Percentiles rank a stretch among this genome's conserved stretches.
phyloP scores from a whole-genome alignment of 2,113 vertebrate species.

The Oxyura jamaicensis region DNA sequence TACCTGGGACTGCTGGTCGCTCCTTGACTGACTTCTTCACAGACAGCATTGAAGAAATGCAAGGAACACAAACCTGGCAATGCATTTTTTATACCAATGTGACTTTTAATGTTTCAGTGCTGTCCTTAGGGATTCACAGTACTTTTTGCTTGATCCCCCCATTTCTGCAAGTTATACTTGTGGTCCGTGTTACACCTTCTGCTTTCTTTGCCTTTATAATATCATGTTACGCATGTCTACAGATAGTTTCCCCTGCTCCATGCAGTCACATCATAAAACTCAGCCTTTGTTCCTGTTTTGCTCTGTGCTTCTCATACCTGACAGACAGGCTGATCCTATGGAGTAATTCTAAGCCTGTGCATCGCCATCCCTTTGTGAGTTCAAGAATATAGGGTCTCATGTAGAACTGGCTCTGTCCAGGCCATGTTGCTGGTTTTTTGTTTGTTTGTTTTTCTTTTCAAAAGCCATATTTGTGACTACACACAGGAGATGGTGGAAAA shows the following conservation, averaged over 20 bases:
- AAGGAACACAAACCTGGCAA: neutral
- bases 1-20: neutral
- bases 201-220: neutral
- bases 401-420: neutral
- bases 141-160: neutral
- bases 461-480: neutral
- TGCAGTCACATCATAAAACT: neutral
- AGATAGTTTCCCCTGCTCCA: neutral
- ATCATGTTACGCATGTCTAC: neutral
- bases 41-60: accelerated
- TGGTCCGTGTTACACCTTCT: neutral
- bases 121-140: neutral
- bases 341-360: neutral
- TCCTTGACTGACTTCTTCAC: neutral
- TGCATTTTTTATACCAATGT: neutral
- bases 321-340: neutral
- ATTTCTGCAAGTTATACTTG: neutral
- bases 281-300: neutral
- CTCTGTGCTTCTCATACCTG: neutral
- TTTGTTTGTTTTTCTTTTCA: neutral
- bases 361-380: neutral
- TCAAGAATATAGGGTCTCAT: neutral
- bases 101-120: neutral
- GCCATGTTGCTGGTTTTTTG: too few relatives aligned
- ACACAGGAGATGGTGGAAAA: neutral